Percentiles rank a stretch among this genome's conserved stretches.
These are phyloP conservation scores for Drosophila sucinea DNA, from an alignment of 1,140 invertebrate species.

Conservation along the genomic window DNA sequence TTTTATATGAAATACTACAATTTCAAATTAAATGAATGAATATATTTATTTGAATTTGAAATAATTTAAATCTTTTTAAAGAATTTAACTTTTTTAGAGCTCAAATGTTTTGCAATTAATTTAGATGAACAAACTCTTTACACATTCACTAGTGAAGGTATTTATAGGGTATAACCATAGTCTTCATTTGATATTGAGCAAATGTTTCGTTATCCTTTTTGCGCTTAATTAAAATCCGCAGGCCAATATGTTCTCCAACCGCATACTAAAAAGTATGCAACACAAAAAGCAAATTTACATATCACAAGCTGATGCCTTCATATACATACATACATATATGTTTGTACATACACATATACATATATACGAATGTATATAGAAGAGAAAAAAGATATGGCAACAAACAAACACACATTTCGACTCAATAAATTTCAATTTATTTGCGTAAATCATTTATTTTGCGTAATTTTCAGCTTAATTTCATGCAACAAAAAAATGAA, in stretches of 20 bases:
- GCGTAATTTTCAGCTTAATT: slow-evolving; percentile 81
- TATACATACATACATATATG: slow-evolving; percentile 17
- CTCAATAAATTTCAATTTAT: slow-evolving; percentile 81
- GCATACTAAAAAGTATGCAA: slow-evolving; percentile 60
- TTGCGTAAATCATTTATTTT: slow-evolving; percentile 80
- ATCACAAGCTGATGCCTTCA: slow-evolving; percentile 69
- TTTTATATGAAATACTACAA: no score
- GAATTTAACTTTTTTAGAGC: no score
- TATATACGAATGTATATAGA: slow-evolving; percentile 18
- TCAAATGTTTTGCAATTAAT: no score
- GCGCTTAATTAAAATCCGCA: slow-evolving; percentile 79
- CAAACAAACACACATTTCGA: slow-evolving; percentile 51
- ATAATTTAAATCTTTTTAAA: no score
- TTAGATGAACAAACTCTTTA: no score
- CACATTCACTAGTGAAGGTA: no score
- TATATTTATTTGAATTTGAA: no score
- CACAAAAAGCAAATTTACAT: slow-evolving; percentile 72
- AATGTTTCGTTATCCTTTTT: slow-evolving; percentile 55
- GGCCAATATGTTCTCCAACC: slow-evolving; percentile 65
- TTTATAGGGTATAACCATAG: neutral
- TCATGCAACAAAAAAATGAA: slow-evolving; percentile 41
- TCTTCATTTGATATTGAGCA: neutral
- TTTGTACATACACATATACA: slow-evolving; percentile 26
- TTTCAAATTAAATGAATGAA: no score
- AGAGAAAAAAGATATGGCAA: slow-evolving; percentile 31